phyloP scores from a whole-genome alignment of 2,113 vertebrate species.

The Thomomys bottae region DNA sequence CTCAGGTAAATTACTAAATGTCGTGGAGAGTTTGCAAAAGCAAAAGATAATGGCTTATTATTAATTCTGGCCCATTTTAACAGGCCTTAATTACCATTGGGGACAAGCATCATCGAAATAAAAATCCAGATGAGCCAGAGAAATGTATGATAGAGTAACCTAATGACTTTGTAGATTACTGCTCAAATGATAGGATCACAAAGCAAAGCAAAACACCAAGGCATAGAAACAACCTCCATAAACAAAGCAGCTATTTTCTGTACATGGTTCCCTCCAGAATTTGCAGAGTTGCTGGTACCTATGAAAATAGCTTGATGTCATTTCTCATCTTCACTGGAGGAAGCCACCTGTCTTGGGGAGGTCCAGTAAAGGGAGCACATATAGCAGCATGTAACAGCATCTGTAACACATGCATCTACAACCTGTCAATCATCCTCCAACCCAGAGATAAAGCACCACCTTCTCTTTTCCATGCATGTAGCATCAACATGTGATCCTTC shows the following conservation, averaged over 20 bases:
- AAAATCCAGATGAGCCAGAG: slow-evolving; percentile 50
- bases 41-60: background rate
- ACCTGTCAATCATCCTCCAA: background rate
- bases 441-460: background rate
- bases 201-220: background rate
- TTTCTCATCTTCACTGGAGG: background rate
- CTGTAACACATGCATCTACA: background rate
- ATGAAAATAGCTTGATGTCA: background rate
- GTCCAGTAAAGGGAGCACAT: background rate
- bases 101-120: background rate
- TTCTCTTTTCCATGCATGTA: background rate
- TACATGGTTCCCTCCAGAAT: background rate
- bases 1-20: background rate
- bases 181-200: background rate
- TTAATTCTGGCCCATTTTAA: background rate
- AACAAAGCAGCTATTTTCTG: background rate
- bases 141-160: background rate
- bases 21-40: slow-evolving; percentile 27
- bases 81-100: background rate
- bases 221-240: background rate
- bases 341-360: background rate
- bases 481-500: fast-evolving
- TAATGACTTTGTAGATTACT: background rate
- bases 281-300: background rate
- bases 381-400: background rate